Percentiles rank a stretch among this genome's conserved stretches.
Conservation (phyloP, 2,888 invertebrate genomes). For the Drosophila parthenogenetica region DNA sequence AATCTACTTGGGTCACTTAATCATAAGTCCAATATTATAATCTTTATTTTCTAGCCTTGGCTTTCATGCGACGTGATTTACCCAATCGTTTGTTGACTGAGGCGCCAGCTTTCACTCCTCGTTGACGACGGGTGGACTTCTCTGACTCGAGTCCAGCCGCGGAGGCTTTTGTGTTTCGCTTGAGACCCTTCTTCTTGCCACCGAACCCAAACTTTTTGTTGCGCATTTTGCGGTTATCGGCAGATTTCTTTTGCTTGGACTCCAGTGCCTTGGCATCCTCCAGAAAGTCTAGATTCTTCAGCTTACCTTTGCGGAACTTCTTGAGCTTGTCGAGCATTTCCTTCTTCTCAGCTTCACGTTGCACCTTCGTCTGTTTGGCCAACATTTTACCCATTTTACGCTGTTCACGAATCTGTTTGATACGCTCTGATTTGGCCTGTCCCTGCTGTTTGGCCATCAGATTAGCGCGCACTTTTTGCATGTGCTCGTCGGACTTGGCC, state of each 20-base stretch:
- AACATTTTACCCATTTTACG: conserved; percentile 97
- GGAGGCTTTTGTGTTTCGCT: conserved; percentile 94
- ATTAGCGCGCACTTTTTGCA: conserved; percentile 96
- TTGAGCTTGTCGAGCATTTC: conserved; percentile 97
- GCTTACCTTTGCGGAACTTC: conserved; percentile 94
- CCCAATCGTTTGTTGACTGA: conserved; percentile 86
- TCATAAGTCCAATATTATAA: conserved; percentile 20
- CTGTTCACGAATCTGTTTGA: conserved; percentile 94
- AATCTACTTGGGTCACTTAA: conserved; percentile 56
- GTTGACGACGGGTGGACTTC: conserved; percentile 66
- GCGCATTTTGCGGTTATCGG: conserved; percentile 88
- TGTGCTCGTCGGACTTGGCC: conserved; percentile 98
- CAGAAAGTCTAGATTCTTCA: conserved; percentile 92
- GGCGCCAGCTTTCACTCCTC: conserved; percentile 77
- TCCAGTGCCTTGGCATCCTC: conserved; percentile 87
- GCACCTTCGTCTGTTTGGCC: conserved; percentile 92
- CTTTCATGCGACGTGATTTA: conserved; percentile 86
- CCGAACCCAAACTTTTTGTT: conserved; percentile 97
- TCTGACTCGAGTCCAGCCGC: conserved; percentile 82
- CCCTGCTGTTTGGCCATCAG: conserved; percentile 93
- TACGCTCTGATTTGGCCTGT: conserved; percentile 95
- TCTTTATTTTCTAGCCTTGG: conserved; percentile 79
- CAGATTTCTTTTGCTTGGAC: conserved; percentile 81
- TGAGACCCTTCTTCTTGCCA: conserved; percentile 96
- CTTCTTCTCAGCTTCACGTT: conserved; percentile 95